Conservation (phyloP, 2,888 invertebrate species). For the Barypeithes pellucidus region DNA sequence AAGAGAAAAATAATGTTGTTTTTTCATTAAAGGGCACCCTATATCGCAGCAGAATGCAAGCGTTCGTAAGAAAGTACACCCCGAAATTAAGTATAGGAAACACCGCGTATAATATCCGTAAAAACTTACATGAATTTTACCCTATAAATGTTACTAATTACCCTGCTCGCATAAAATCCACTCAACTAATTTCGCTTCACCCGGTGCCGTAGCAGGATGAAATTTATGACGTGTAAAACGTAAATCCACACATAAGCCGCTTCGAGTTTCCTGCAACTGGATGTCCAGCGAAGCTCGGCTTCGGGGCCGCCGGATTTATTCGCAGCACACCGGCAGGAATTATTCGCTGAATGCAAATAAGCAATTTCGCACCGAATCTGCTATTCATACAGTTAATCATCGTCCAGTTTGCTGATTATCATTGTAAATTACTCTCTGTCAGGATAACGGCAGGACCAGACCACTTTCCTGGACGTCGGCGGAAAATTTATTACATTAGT, state of each 20-base stretch:
- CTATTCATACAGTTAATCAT: slow-evolving; percentile 72
- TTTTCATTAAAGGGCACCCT: too few species aligned
- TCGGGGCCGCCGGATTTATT: slow-evolving; percentile 51
- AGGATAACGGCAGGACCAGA: slow-evolving; percentile 39
- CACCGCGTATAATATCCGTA: too few species aligned
- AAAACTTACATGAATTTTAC: background rate
- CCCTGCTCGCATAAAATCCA: slow-evolving; percentile 29
- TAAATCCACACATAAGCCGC: slow-evolving; percentile 49
- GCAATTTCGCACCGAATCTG: slow-evolving; percentile 70
- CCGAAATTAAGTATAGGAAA: too few species aligned
- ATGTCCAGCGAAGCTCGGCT: slow-evolving; percentile 33
- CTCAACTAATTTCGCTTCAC: slow-evolving; percentile 27
- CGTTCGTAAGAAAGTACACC: too few species aligned
- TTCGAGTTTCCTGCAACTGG: slow-evolving; percentile 40
- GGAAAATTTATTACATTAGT: slow-evolving; percentile 49
- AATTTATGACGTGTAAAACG: slow-evolving; percentile 47
- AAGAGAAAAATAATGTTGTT: too few species aligned
- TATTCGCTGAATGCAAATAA: slow-evolving; percentile 64
- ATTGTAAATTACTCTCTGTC: slow-evolving; percentile 68
- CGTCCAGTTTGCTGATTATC: slow-evolving; percentile 71
- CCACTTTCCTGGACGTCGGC: slow-evolving; percentile 49
- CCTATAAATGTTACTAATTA: slow-evolving; percentile 22
- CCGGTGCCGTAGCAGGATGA: slow-evolving; percentile 18
- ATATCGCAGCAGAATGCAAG: too few species aligned
- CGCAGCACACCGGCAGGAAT: slow-evolving; percentile 48